Evolutionary conservation across 2,888 invertebrate genomes (phyloP), one percentile per base, ranked within the genome.

Genomic region (Phaedon cochleariae): DNA sequence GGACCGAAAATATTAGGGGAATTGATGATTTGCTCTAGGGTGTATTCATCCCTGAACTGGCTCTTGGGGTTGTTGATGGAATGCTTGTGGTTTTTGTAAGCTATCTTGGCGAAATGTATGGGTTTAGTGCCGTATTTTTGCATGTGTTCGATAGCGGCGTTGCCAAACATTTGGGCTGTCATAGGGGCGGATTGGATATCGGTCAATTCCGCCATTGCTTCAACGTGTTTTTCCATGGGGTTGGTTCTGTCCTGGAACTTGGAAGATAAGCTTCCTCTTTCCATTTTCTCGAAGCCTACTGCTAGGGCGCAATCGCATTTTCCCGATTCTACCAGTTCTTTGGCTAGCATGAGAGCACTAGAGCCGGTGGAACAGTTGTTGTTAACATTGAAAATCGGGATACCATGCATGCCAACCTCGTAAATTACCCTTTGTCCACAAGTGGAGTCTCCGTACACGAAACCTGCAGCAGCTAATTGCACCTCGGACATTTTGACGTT

Each of bases 361-460:
- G 98, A 94, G 26, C 99, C 99, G 1, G 98, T 98, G 0, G 98
- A 93, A 81, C 99, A 99, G 80, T 98, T 98, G 82, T 99, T 99
- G 85, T 99, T 98, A 12, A 98, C 98, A 84, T 99, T 99, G 85
- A 93, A 95, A 72, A 99, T 92, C 3, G 98, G 98, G 71, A 98
- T 97, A 46, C 73, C 73, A 31, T 94, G 97, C 90, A 98, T 91
- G 63, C 98, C 98, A 46, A 98, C 87, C 81, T 95, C 93, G 83
- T 98, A 98, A 6, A 98, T 83, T 0, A 96, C 96, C 71, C 98
- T 88, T 85, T 99, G 99, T 0, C 98, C 99, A 83, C 92, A 90
- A 2, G 97, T 95, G 0, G 98, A 97, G 83, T 98, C 98, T 0
- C 97, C 97, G 81, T 94, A 96, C 31, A 97, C 97, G 84, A 95